These are phyloP conservation scores for Sclerurus mexicanus DNA, from an alignment of 2,113 vertebrate species.

Conservation along the genomic window DNA sequence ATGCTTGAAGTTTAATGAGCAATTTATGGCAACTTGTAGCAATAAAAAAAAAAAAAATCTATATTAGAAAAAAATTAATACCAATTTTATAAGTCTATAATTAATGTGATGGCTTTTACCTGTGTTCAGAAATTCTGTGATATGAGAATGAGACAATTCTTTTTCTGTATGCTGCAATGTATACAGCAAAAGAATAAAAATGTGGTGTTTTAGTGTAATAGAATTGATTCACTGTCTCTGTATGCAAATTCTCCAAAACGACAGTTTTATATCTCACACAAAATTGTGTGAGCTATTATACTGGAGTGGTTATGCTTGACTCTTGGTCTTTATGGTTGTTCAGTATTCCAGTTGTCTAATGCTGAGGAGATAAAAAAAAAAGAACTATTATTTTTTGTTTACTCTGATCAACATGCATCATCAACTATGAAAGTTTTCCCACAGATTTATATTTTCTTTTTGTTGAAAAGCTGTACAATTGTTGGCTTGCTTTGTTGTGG, in stretches of 20 bases:
- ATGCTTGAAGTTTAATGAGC: constrained; percentile 75
- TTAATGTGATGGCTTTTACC: constrained; percentile 49
- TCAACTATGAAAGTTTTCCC: neutral
- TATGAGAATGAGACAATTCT: neutral
- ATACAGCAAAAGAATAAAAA: neutral
- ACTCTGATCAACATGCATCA: neutral
- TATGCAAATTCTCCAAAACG: neutral
- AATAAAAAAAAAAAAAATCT: constrained; percentile 30
- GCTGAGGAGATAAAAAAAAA: neutral
- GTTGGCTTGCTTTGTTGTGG: neutral
- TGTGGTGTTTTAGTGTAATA: neutral
- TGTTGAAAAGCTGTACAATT: neutral
- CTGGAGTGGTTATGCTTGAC: neutral
- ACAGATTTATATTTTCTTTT: neutral
- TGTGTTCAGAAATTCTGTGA: constrained; percentile 3
- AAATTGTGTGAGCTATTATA: neutral
- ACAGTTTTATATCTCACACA: neutral
- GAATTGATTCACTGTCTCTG: neutral
- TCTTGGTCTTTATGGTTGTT: neutral
- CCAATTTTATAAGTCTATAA: constrained; percentile 36
- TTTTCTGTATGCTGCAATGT: neutral
- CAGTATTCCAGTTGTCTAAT: neutral
- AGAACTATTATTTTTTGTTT: neutral
- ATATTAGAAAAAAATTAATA: constrained; percentile 51
- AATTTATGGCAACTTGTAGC: constrained; percentile 72